A percentile compares a stretch with the other conserved stretches of the same genome.
These are phyloP conservation scores for Oncorhynchus clarkii DNA, from an alignment of 2,113 vertebrate genomes.

Conservation along the genomic window DNA sequence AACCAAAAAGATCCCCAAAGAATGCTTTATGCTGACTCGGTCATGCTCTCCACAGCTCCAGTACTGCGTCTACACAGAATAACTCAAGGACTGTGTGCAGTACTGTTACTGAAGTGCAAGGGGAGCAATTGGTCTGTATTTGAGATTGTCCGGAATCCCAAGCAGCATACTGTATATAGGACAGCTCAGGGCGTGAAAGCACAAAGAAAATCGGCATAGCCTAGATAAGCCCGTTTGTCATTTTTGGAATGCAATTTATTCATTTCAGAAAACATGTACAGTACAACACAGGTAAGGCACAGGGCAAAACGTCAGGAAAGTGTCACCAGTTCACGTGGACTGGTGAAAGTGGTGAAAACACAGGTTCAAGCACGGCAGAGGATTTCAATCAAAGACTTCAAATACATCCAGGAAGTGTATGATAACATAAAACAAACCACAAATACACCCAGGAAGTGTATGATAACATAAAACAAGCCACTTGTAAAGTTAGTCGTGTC, in stretches of 20 bases:
- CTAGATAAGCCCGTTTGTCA: constrained; percentile 35
- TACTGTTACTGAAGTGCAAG: background rate
- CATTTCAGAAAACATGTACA: constrained; percentile 63
- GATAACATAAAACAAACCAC: too few species aligned
- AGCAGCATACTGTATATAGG: background rate
- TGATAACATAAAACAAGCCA: too few species aligned
- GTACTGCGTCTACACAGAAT: background rate
- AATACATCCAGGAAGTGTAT: background rate
- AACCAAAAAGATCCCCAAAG: background rate
- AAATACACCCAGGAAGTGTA: background rate
- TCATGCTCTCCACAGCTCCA: background rate
- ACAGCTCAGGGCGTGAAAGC: background rate
- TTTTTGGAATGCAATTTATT: constrained; percentile 65
- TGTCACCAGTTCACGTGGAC: constrained; percentile 68
- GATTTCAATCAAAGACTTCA: constrained; percentile 16
- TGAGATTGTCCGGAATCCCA: background rate
- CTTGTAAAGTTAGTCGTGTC: background rate
- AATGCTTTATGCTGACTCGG: background rate
- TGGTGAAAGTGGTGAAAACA: constrained; percentile 59
- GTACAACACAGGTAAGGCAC: constrained; percentile 66
- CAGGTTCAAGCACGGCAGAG: constrained; percentile 43
- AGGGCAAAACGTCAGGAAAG: constrained; percentile 72
- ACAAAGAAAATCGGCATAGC: background rate
- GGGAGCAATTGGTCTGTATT: background rate
- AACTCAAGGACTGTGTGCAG: background rate